A percentile compares a stretch with the other conserved stretches of the same genome.
These are phyloP conservation scores for Cydia splendana DNA, from an alignment of 1,140 invertebrate species.

Conservation along the genomic window DNA sequence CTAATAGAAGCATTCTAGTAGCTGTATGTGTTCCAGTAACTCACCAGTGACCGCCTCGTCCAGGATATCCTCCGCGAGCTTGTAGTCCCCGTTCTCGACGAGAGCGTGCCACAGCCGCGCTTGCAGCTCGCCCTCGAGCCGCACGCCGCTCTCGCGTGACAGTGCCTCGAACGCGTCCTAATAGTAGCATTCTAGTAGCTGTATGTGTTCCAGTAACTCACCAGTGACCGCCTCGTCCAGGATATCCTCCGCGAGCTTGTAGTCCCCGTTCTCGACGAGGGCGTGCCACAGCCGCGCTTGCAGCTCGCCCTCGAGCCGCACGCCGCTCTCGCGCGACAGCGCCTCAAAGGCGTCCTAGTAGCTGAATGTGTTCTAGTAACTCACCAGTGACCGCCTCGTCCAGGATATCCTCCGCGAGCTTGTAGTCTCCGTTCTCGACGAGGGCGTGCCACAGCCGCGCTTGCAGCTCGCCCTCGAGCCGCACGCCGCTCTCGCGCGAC, in stretches of 20 bases:
- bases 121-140: too few species aligned
- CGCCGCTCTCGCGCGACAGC: too few species aligned
- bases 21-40: slow-evolving; percentile 34
- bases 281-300: slow-evolving; percentile 89
- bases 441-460: slow-evolving; percentile 88
- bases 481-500: too few species aligned
- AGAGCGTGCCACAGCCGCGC: slow-evolving; percentile 88
- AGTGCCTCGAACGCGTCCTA: too few species aligned
- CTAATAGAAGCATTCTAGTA: too few species aligned
- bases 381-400: slow-evolving; percentile 84
- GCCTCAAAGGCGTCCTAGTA: too few species aligned
- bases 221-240: slow-evolving; percentile 85
- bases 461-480: too few species aligned
- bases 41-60: slow-evolving; percentile 84
- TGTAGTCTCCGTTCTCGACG: slow-evolving; percentile 90
- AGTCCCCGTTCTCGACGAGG: slow-evolving; percentile 90
- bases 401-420: slow-evolving; percentile 88
- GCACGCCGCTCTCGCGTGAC: too few species aligned
- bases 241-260: slow-evolving; percentile 87
- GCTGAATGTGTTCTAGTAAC: slow-evolving; percentile 33
- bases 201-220: slow-evolving; percentile 54
- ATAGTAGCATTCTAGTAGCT: too few species aligned
- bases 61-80: slow-evolving; percentile 88
- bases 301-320: too few species aligned
- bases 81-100: slow-evolving; percentile 90